phyloP scores from a whole-genome alignment of 2,797 vertebrate genomes.

The Siniperca scherzeri region DNA sequence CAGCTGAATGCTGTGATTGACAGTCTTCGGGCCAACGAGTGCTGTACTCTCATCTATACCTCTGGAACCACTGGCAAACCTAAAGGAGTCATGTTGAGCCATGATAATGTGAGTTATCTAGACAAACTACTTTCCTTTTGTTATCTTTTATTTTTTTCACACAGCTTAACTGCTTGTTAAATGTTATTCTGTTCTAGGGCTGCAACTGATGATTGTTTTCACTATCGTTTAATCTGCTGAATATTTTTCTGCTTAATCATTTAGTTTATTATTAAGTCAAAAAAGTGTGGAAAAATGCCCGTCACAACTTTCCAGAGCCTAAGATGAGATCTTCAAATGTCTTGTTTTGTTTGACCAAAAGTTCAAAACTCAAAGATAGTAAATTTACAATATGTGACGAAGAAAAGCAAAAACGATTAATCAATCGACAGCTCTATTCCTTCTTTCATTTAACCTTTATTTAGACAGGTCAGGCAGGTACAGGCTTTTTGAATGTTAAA shows the following conservation, averaged over 20 bases:
- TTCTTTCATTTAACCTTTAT: too few species aligned
- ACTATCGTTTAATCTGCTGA: background rate
- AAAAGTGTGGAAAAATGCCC: background rate
- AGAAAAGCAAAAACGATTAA: too few species aligned
- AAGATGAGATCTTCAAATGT: background rate
- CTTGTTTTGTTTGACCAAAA: too few species aligned
- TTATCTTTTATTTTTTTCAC: background rate
- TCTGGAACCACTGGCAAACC: conserved; percentile 88
- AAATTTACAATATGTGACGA: too few species aligned
- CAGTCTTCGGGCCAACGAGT: conserved; percentile 85
- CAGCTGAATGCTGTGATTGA: conserved; percentile 78
- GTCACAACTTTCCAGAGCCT: background rate
- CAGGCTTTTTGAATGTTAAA: too few species aligned
- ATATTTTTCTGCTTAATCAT: background rate
- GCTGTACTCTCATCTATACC: conserved; percentile 88
- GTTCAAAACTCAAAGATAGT: too few species aligned
- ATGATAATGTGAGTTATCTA: conserved; percentile 86
- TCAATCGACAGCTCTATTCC: too few species aligned
- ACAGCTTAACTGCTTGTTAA: background rate
- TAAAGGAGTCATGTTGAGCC: conserved; percentile 90
- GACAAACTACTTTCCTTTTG: background rate
- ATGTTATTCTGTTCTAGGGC: background rate
- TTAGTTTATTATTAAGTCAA: background rate
- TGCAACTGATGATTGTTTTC: background rate
- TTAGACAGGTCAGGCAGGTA: too few species aligned